Conservation (phyloP, 1,140 invertebrate species). For the Drosophila dunni region DNA sequence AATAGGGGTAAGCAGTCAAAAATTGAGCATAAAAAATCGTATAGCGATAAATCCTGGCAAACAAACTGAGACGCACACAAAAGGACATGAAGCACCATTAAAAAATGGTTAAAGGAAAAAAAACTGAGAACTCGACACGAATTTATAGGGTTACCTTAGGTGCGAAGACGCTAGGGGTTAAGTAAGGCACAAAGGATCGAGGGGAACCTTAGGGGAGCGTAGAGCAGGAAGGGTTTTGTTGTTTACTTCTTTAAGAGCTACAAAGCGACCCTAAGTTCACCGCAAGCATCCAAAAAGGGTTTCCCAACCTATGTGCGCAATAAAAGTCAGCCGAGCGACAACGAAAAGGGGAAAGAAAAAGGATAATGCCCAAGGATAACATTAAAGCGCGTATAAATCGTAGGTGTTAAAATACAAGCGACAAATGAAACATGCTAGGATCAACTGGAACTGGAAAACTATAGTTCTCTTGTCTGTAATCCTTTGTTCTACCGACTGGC, state of each 20-base stretch:
- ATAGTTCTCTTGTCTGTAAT: neutral
- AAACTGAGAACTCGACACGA: constrained; percentile 11
- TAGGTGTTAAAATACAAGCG: constrained; percentile 59
- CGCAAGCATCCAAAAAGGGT: constrained; percentile 46
- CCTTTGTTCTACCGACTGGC: constrained; percentile 4
- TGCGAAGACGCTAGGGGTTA: constrained; percentile 37
- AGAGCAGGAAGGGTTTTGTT: neutral
- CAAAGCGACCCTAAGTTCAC: constrained; percentile 54
- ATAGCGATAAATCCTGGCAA: constrained; percentile 61
- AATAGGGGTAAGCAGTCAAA: constrained; percentile 43
- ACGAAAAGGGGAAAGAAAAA: constrained; percentile 15
- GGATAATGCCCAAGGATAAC: constrained; percentile 15
- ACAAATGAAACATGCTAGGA: constrained; percentile 24
- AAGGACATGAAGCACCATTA: constrained; percentile 61
- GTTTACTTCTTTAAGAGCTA: neutral
- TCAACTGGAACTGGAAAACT: neutral
- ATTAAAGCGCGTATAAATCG: constrained; percentile 42
- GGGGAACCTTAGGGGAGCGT: constrained; percentile 3
- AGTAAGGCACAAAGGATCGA: constrained; percentile 16
- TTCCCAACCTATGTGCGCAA: constrained; percentile 41
- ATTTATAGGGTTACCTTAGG: constrained; percentile 62
- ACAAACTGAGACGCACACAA: constrained; percentile 42
- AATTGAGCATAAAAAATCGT: constrained; percentile 68
- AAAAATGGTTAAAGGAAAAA: constrained; percentile 58
- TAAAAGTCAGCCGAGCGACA: constrained; percentile 45